Conservation (phyloP, 2,797 vertebrate genomes). For the Gymnoscopelus braueri region DNA sequence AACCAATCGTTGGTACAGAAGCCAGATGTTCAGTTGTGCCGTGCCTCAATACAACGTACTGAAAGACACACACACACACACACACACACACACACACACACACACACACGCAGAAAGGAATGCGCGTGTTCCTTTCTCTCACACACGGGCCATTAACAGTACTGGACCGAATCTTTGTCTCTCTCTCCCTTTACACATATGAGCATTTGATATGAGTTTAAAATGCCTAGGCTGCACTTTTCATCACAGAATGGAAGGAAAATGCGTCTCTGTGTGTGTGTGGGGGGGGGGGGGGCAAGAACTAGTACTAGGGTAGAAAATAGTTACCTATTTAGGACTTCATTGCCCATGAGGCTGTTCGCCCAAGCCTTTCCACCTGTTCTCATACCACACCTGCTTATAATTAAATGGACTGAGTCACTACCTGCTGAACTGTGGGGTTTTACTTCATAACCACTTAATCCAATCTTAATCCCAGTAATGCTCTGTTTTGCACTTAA, state of each 20-base stretch:
- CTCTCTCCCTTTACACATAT: conserved; percentile 55
- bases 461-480: too few species aligned
- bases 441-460: too few species aligned
- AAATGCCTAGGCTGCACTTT: conserved; percentile 64
- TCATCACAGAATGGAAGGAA: conserved; percentile 29
- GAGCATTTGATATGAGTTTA: conserved; percentile 58
- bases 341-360: too few species aligned
- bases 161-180: conserved; percentile 51
- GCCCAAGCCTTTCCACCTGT: too few species aligned
- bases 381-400: too few species aligned
- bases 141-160: conserved; percentile 12
- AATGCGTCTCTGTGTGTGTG: not conserved
- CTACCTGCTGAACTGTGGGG: too few species aligned
- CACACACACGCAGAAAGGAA: conserved; percentile 18
- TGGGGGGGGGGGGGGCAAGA: not conserved
- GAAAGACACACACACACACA: conserved; percentile 76
- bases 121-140: not conserved
- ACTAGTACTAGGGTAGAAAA: not conserved
- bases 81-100: conserved; percentile 41
- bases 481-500: not conserved
- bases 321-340: not conserved
- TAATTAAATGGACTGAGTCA: too few species aligned
- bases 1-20: conserved; percentile 87
- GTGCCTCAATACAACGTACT: conserved; percentile 63
- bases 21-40: conserved; percentile 90